A percentile compares a stretch with the other conserved stretches of the same genome.
Evolutionary conservation across 1,140 invertebrate genomes (phyloP).

Genomic region (Achatina immaculata): DNA sequence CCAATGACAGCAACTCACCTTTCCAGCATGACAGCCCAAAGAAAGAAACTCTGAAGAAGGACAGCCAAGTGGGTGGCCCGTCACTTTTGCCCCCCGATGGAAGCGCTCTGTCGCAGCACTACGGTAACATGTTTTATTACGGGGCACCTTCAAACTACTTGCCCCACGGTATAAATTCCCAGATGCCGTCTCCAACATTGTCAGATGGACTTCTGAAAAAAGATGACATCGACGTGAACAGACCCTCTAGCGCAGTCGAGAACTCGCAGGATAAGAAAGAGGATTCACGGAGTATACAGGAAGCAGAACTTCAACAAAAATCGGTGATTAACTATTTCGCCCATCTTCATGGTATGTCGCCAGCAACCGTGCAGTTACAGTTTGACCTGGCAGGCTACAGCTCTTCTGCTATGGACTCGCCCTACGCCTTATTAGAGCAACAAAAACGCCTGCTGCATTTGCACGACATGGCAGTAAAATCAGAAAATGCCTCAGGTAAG

Average conservation of each 20-base stretch:
- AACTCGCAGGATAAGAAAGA: slow-evolving; percentile 27
- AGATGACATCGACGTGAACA: slow-evolving; percentile 19
- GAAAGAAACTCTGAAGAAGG: slow-evolving; percentile 74
- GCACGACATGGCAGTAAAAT: slow-evolving; percentile 22
- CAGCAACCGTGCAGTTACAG: slow-evolving; percentile 48
- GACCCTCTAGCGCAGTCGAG: not conserved
- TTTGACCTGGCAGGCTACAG: slow-evolving; percentile 74
- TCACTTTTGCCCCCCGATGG: slow-evolving; percentile 28
- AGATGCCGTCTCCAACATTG: slow-evolving; percentile 28
- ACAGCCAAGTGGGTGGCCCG: slow-evolving; percentile 51
- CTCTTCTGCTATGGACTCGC: slow-evolving; percentile 77
- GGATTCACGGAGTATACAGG: not conserved
- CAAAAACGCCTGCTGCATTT: slow-evolving; percentile 59
- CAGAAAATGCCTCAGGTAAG: slow-evolving; percentile 47
- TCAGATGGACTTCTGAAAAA: slow-evolving; percentile 8
- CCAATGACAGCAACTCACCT: slow-evolving; percentile 75
- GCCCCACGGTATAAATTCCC: slow-evolving; percentile 6
- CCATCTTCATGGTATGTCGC: slow-evolving; percentile 42
- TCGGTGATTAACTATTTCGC: slow-evolving; percentile 44
- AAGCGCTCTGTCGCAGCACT: slow-evolving; percentile 14
- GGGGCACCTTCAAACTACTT: slow-evolving; percentile 20
- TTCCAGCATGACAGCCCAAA: slow-evolving; percentile 69
- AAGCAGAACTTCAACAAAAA: slow-evolving; percentile 46
- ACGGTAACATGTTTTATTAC: slow-evolving; percentile 33
- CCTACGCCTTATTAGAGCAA: slow-evolving; percentile 69